Evolutionary conservation across 2,797 vertebrate species (phyloP), one percentile per base, ranked within the genome.

Genomic region (Pelodytes ibericus): DNA sequence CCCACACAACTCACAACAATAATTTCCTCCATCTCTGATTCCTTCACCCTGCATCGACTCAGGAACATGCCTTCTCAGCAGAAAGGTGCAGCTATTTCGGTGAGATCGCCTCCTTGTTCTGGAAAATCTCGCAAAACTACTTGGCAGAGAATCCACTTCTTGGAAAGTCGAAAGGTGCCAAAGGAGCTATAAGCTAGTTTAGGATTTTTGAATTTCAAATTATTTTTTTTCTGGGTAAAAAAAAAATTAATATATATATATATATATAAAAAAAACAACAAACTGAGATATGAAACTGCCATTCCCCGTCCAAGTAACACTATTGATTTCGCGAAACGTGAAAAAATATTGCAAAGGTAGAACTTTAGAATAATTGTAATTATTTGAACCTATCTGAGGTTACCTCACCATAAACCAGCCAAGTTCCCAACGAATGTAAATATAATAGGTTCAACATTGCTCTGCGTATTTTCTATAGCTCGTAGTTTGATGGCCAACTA

Each of bases 51-150:
- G 8, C 16, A 10, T 13, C 22, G 33, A 20, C 33, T 27, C 67
- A 44, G 13, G 2, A 51, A 59, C 31, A n/a, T 59, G 24, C 24
- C 22, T 25, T 29, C 39, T 60, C 69, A 66, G 56, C 63, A 20
- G 44, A 49, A 68, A 44, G 56, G 57, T 49, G 29, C 53, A 65
- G 47, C 9, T 75, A 27, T 58, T 75, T 75, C 59, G 49, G 60
- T 64, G 41, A 27, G 15, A 67, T 64, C 11, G 26, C 22, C 69
- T 27, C 22, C 69, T 27, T 39, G 33, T 47, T 60, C 41, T 24
- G 72, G 53, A 61, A 72, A 70, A 60, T 51, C 39, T 10, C 49
- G 24, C 20, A 49, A 15, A 47, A 56, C 22, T 22, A 26, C 39
- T 36, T 71, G 60, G 68, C 68, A 58, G 61, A 20, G 27, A 29